phyloP scores from a whole-genome alignment of 2,888 invertebrate genomes.

The Bibio marci region DNA sequence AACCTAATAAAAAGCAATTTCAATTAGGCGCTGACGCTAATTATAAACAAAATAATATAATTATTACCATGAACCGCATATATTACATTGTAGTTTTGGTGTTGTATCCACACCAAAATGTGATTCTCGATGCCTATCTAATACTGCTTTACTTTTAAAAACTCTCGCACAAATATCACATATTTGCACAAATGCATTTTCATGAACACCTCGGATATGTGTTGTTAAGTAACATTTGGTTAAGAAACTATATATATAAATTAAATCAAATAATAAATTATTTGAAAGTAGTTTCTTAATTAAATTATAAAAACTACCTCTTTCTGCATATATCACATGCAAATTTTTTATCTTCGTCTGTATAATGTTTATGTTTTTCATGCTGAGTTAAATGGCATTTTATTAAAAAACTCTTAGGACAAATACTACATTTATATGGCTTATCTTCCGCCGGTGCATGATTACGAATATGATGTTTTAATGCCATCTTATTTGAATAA shows the following conservation, averaged over 20 bases:
- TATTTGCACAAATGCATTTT: background rate
- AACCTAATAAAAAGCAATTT: too few relatives aligned
- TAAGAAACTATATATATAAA: background rate
- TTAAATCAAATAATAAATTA: too few relatives aligned
- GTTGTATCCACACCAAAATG: constrained; percentile 18
- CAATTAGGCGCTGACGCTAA: too few relatives aligned
- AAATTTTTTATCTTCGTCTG: too few relatives aligned
- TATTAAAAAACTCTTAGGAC: constrained; percentile 21
- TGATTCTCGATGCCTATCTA: constrained; percentile 20
- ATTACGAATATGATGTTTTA: constrained; percentile 18
- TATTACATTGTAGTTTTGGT: constrained; percentile 23
- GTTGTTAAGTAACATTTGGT: background rate
- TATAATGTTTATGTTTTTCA: constrained; percentile 15
- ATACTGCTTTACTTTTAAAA: constrained; percentile 13
- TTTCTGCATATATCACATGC: too few relatives aligned
- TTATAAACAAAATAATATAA: too few relatives aligned
- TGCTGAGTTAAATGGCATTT: constrained; percentile 21
- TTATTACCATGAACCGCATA: constrained; percentile 21
- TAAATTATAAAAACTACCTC: too few relatives aligned
- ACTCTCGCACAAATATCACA: constrained; percentile 5
- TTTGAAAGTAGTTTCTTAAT: too few relatives aligned
- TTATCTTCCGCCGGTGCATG: constrained; percentile 1
- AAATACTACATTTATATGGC: constrained; percentile 19
- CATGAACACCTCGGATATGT: constrained; percentile 1
- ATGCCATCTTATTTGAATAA: constrained; percentile 21